phyloP scores from a whole-genome alignment of 1,140 invertebrate species.

The Penaeus indicus region DNA sequence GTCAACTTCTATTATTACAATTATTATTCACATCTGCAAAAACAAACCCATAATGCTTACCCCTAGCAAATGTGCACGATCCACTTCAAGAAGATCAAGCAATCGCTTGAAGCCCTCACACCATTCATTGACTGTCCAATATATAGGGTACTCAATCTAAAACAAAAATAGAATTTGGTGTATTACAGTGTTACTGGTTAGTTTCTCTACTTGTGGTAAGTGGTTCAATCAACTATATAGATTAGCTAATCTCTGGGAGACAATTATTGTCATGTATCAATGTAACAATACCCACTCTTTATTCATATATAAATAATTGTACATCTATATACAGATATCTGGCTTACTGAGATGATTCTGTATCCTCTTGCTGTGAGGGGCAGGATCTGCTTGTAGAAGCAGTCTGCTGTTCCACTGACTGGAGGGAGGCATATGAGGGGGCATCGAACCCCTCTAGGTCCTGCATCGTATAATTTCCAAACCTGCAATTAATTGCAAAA shows the following conservation, averaged over 20 bases:
- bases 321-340: conserved; percentile 18
- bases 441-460: conserved; percentile 82
- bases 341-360: conserved; percentile 83
- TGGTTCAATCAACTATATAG: too few species aligned
- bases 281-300: neutral
- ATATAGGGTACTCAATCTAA: conserved; percentile 85
- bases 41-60: conserved; percentile 2
- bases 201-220: too few species aligned
- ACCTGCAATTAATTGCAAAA: conserved; percentile 74
- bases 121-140: conserved; percentile 90
- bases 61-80: conserved; percentile 89
- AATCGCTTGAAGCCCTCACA: conserved; percentile 88
- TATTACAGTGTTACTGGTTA: too few species aligned
- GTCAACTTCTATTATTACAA: too few species aligned
- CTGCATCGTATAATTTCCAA: conserved; percentile 91
- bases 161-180: conserved; percentile 57
- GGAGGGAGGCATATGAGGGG: conserved; percentile 89
- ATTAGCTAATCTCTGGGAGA: too few species aligned
- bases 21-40: neutral
- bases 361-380: conserved; percentile 83
- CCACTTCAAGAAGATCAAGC: conserved; percentile 84
- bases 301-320: neutral
- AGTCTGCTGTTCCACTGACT: conserved; percentile 89
- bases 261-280: too few species aligned
- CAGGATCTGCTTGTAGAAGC: conserved; percentile 88